Evolutionary conservation across 2,888 invertebrate genomes (phyloP), one percentile per base, ranked within the genome.

Genomic region (Epirrita christyi): DNA sequence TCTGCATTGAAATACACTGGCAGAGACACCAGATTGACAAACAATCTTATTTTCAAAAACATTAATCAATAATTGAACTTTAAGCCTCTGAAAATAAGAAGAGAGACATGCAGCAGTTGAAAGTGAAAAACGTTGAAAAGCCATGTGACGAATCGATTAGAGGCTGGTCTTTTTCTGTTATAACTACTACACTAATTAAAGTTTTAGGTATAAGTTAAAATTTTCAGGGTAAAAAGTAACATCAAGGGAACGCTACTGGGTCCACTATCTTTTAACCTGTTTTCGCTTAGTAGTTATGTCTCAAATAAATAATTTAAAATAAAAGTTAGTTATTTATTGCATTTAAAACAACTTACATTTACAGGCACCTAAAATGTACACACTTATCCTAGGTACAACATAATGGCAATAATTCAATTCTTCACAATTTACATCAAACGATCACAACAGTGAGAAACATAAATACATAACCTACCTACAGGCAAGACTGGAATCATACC

Each of bases 301-400:
- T n/a, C n/a, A n/a, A 67, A 67, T 63, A 67, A 70, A 70, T 67
- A 37, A 46, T 13, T 21, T 21, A 53, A 51, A 49, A 14, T 49
- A 63, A 64, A 71, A 67, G 75, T 83, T 85, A 81, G 84, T 88
- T 86, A 86, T 82, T 88, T 75, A 78, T 80, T 87, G 80, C 81
- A 81, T 87, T 78, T 80, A 85, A 77, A 78, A 80, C 88, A 86
- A 78, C 90, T 91, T 92, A 92, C 76, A 86, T 80, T 81, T 81
- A 88, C 69, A 86, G 84, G 85, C 84, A 89, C 83, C 85, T 90
- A 89, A 83, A 88, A 90, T 90, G 86, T 90, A 92, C 91, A 92
- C 76, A 76, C 91, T 92, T 91, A 92, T 72, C 70, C 91, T 91
- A 92, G 80, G 85, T 88, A 91, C 86, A 84, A 86, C 79, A 71